phyloP scores from a whole-genome alignment of 2,888 invertebrate genomes.

The Eustalomyia histrio region DNA sequence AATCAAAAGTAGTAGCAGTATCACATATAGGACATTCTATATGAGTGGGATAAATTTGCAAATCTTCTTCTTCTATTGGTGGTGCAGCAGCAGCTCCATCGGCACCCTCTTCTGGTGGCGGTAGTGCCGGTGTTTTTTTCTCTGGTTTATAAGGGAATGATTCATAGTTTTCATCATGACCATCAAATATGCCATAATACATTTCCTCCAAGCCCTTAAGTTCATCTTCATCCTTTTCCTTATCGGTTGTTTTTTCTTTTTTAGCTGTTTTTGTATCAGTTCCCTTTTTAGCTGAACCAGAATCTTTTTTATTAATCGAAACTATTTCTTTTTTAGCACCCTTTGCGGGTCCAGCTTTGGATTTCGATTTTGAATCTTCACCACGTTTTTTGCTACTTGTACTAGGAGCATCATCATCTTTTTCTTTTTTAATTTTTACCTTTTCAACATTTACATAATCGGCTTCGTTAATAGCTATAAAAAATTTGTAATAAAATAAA shows the following conservation, averaged over 20 bases:
- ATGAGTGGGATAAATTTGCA: constrained; percentile 61
- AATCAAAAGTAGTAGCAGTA: constrained; percentile 82
- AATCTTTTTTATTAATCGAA: constrained; percentile 37
- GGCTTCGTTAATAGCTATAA: constrained; percentile 77
- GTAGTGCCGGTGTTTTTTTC: constrained; percentile 26
- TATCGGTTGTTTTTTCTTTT: constrained; percentile 63
- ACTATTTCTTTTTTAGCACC: constrained; percentile 47
- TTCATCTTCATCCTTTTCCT: constrained; percentile 71
- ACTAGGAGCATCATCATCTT: constrained; percentile 66
- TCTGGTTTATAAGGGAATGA: constrained; percentile 71
- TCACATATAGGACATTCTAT: constrained; percentile 84
- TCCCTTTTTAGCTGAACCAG: constrained; percentile 49
- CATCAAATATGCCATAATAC: constrained; percentile 76
- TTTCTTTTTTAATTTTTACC: constrained; percentile 76
- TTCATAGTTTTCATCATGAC: constrained; percentile 73
- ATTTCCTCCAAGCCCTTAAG: constrained; percentile 77
- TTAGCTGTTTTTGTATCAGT: constrained; percentile 63
- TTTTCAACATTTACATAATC: constrained; percentile 71
- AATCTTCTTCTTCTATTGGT: constrained; percentile 47
- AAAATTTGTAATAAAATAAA: constrained; percentile 39
- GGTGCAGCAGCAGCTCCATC: constrained; percentile 35
- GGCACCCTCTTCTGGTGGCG: constrained; percentile 52
- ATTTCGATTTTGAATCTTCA: constrained; percentile 45
- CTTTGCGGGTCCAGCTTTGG: constrained; percentile 46
- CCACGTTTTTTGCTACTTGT: constrained; percentile 52